A percentile compares a stretch with the other conserved stretches of the same genome.
phyloP scores from a whole-genome alignment of 2,888 invertebrate species.

The Drosophila nr. medialis region DNA sequence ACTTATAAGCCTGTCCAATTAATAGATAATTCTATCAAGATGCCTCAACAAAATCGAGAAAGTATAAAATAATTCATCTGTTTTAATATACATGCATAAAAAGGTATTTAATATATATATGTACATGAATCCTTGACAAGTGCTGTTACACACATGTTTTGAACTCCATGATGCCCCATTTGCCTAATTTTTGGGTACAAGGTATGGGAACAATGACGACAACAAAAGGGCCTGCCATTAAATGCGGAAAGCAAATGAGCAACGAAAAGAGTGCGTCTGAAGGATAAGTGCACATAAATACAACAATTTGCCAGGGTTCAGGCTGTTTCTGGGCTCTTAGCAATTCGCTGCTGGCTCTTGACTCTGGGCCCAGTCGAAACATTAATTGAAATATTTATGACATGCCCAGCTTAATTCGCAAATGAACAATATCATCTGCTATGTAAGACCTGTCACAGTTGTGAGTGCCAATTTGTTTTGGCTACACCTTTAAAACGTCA shows the following conservation, averaged over 20 bases:
- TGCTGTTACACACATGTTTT: not conserved
- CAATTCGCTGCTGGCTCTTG: not conserved
- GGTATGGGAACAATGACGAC: conserved; percentile 41
- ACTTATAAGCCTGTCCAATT: not conserved
- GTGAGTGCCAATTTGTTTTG: conserved; percentile 1
- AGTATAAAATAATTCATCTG: not conserved
- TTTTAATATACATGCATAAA: not conserved
- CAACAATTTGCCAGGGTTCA: conserved; percentile 53
- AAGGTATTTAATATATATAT: not conserved
- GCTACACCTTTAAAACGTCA: conserved; percentile 2
- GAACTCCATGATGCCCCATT: conserved; percentile 2
- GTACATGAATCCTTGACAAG: not conserved
- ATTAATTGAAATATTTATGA: conserved; percentile 77
- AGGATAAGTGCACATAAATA: conserved; percentile 65
- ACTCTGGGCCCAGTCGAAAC: conserved; percentile 34
- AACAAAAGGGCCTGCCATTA: conserved; percentile 66
- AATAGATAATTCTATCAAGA: not conserved
- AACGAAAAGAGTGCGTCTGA: conserved; percentile 57
- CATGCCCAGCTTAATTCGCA: conserved; percentile 28
- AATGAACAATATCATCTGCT: conserved; percentile 29
- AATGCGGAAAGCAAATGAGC: conserved; percentile 59
- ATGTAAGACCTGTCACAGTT: conserved; percentile 18
- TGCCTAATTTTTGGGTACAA: not conserved
- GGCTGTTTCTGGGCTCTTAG: conserved; percentile 18
- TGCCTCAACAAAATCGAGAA: not conserved